Evolutionary conservation across 2,888 invertebrate genomes (phyloP).

Genomic region (Copidosoma aretas): DNA sequence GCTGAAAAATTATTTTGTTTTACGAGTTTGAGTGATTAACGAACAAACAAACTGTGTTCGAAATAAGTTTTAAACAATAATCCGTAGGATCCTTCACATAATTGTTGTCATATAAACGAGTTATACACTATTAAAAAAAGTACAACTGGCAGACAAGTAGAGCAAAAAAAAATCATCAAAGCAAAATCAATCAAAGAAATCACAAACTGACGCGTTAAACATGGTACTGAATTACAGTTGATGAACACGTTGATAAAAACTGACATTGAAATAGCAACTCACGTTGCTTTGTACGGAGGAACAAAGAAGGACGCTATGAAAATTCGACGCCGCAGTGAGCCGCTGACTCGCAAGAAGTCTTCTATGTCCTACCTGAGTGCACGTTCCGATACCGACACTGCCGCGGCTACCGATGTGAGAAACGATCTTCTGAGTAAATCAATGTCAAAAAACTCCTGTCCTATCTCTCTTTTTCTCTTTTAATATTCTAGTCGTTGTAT

Average conservation of each 20-base stretch:
- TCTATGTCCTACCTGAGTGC: constrained; percentile 62
- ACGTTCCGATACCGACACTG: constrained; percentile 60
- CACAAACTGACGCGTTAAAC: constrained; percentile 42
- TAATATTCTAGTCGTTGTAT: not conserved
- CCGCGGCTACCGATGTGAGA: constrained; percentile 61
- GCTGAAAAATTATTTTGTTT: no score
- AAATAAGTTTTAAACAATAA: no score
- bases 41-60: no score
- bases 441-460: not conserved
- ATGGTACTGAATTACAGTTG: constrained; percentile 66
- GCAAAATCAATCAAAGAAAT: no score
- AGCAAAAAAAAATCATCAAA: no score
- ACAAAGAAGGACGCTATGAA: constrained; percentile 59
- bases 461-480: constrained; percentile 7
- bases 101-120: no score
- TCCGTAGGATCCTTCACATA: no score
- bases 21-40: no score
- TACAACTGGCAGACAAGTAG: no score
- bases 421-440: not conserved
- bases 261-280: constrained; percentile 70
- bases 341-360: constrained; percentile 60
- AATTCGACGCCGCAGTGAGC: constrained; percentile 59
- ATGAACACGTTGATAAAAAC: constrained; percentile 80
- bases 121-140: no score
- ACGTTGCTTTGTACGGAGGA: constrained; percentile 62